Evolutionary conservation across 1,140 invertebrate genomes (phyloP).

Genomic region (Ceratitis capitata): DNA sequence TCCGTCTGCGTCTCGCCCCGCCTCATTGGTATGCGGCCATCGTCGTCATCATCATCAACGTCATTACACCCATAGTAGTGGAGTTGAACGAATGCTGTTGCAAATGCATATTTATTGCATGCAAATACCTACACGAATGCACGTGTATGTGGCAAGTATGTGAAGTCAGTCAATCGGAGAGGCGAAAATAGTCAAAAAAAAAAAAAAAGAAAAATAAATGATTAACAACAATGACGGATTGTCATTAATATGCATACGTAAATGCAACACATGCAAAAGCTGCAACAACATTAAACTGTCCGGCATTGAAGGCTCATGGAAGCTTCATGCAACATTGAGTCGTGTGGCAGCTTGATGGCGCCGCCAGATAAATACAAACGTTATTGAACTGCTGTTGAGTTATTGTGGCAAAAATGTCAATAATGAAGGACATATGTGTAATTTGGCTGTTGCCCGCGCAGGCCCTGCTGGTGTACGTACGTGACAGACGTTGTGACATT

Average conservation of each 20-base stretch:
- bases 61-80: not conserved
- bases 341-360: not conserved
- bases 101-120: not conserved
- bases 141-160: not conserved
- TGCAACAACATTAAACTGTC: conserved; percentile 5
- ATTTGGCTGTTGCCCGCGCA: not conserved
- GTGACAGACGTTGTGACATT: not conserved
- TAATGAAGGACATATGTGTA: not conserved
- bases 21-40: too few species aligned
- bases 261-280: not conserved
- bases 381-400: not conserved
- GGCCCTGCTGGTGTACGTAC: not conserved
- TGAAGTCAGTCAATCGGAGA: not conserved
- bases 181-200: not conserved
- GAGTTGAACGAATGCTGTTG: not conserved
- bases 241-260: conserved; percentile 22
- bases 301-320: not conserved
- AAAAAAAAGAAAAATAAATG: too few species aligned
- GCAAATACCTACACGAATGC: not conserved
- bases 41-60: not conserved
- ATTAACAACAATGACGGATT: not conserved
- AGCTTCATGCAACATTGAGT: conserved; percentile 4
- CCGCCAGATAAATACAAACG: too few species aligned
- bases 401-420: not conserved
- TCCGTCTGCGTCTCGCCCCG: too few species aligned